Evolutionary conservation across 2,113 vertebrate species (phyloP).

Genomic region (Catharus fuscescens): DNA sequence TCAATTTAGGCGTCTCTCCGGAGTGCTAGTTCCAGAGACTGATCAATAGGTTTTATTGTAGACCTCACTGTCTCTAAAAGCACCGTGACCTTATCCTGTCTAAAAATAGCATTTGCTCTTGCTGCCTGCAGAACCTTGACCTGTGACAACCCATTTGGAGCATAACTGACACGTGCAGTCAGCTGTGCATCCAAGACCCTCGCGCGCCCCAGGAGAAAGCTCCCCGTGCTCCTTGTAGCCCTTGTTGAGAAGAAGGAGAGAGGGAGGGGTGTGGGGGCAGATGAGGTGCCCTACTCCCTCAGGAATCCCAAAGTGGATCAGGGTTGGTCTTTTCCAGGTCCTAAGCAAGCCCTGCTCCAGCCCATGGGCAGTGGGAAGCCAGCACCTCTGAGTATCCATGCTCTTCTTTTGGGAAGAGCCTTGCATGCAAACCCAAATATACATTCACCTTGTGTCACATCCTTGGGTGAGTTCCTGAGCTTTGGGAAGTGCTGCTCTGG

Average conservation of each 20-base stretch:
- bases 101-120: constrained; percentile 86
- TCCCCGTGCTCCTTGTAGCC: not conserved
- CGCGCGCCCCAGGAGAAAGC: not conserved
- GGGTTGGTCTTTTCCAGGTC: not conserved
- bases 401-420: not conserved
- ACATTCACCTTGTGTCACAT: not conserved
- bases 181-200: constrained; percentile 76
- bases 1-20: constrained; percentile 78
- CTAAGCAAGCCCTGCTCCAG: not conserved
- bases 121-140: constrained; percentile 83
- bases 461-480: not conserved
- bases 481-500: not conserved
- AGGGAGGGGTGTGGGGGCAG: not conserved
- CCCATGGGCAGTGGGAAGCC: fast-evolving
- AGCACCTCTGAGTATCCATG: not conserved
- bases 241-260: not conserved
- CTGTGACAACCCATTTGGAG: constrained; percentile 85
- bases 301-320: not conserved
- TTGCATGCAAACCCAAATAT: not conserved
- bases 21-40: constrained; percentile 80
- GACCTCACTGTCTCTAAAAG: constrained; percentile 85
- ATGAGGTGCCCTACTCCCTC: not conserved
- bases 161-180: constrained; percentile 82
- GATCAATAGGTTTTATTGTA: constrained; percentile 89
- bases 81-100: constrained; percentile 80